Base-by-base conservation (phyloP, 2,888 invertebrate species). In the Lamproptera curius region DNA sequence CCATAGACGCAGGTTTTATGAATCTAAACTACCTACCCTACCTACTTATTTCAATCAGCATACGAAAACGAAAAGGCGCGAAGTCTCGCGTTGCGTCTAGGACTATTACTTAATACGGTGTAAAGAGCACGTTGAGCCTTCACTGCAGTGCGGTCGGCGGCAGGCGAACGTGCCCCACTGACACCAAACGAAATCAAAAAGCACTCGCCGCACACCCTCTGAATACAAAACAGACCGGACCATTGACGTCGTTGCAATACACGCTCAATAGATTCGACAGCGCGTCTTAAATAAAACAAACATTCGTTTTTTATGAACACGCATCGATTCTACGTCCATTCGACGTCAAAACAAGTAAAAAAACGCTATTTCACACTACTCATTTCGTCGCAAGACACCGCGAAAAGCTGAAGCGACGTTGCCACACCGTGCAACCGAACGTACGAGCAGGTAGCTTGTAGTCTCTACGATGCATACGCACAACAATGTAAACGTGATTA, bases 361-460 rank as follows among this genome's bases (percentile, higher is more conserved):
- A 63, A 72, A 75, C 67, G 63, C 65, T 67, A 70, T 73, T 76
- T 70, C 68, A 73, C 70, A 71, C 67, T 70, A 69, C 67, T 63
- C 68, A 71, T 67, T 77, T 74, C 67, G 76, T 71, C 71, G 73
- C 67, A 76, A 77, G 76, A 79, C 76, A 80, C 74, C 75, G 77
- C 81, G 74, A 81, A 82, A 77, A 76, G 71, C 70, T 62, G 73
- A 72, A 70, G 86, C 86, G 83, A 70, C 83, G 86, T 87, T 87
- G 86, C 86, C 86, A 73, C 74, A 73, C 76, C 79, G 86, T 80
- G 79, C 85, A 73, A 61, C 73, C 72, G 75, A 77, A 72, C 77
- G 74, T 74, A 76, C 76, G 72, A 42, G 48, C 79, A 79, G 80
- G 81, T 79, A 82, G 83, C 70, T 73, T 54, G 46, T 49, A 46